These are phyloP conservation scores for Pocillopora grandis DNA, from an alignment of 92 coral and sea anemone species.

Conservation along the genomic window DNA sequence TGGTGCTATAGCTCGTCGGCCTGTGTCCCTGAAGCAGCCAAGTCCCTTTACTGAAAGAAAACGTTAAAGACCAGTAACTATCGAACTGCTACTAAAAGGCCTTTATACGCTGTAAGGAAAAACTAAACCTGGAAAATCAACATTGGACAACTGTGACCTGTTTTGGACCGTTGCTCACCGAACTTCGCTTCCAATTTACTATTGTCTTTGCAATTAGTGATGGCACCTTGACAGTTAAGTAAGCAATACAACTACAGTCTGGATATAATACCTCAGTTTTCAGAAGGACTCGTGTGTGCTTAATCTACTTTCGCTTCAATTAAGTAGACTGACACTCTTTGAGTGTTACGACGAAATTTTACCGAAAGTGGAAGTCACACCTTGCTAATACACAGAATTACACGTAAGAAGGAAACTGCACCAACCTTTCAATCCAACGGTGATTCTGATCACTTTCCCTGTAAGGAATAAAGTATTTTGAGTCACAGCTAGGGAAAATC, in stretches of 20 bases:
- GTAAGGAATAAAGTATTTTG: not conserved
- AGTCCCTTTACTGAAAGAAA: constrained; percentile 18
- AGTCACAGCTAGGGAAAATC: not conserved
- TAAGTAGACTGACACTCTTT: too few relatives aligned
- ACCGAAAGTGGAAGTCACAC: not conserved
- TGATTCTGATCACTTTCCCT: constrained; percentile 31
- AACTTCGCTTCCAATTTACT: too few relatives aligned
- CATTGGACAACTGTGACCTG: too few relatives aligned
- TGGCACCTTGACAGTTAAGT: too few relatives aligned
- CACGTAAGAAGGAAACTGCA: not conserved
- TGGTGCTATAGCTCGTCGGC: constrained; percentile 26
- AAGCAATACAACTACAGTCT: too few relatives aligned
- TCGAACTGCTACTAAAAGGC: not conserved
- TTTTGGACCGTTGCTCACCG: too few relatives aligned
- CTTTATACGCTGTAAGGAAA: too few relatives aligned
- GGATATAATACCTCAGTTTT: too few relatives aligned
- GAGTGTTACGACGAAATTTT: not conserved
- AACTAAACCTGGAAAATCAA: too few relatives aligned
- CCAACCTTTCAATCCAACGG: constrained; percentile 30
- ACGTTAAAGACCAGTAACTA: not conserved
- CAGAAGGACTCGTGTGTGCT: too few relatives aligned
- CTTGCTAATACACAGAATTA: not conserved
- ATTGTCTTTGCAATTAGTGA: too few relatives aligned
- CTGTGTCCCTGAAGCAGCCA: constrained; percentile 46
- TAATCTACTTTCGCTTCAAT: too few relatives aligned